Percentiles rank a stretch among this genome's conserved stretches.
These are phyloP conservation scores for Nephrotoma flavescens DNA, from an alignment of 2,888 invertebrate genomes.

Conservation along the genomic window DNA sequence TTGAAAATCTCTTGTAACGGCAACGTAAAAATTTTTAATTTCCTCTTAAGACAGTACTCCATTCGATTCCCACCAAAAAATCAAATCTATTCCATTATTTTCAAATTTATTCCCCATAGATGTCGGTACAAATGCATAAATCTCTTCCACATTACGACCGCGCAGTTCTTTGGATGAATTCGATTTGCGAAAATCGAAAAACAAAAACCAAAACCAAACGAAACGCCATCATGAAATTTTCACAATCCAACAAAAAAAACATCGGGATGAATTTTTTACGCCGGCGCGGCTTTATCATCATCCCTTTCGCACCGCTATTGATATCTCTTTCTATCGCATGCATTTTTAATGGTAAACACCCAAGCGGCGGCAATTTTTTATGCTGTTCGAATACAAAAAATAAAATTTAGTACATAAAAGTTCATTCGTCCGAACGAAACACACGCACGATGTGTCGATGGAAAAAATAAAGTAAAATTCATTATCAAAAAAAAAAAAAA, in stretches of 20 bases:
- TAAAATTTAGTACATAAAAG: not conserved
- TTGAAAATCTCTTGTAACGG: no score
- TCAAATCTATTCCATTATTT: not conserved
- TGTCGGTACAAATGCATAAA: not conserved
- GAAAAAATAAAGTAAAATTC: not conserved
- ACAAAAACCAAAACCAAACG: not conserved
- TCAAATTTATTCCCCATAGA: not conserved
- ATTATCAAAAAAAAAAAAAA: not conserved
- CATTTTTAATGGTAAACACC: not conserved
- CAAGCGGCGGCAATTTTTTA: conserved; percentile 1
- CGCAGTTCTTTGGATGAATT: not conserved
- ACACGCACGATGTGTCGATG: not conserved
- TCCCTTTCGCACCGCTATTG: not conserved
- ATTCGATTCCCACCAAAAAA: no score
- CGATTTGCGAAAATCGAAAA: not conserved
- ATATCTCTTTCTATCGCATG: not conserved
- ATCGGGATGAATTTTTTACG: not conserved
- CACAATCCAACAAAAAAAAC: not conserved
- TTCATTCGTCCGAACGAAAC: not conserved
- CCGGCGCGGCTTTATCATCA: not conserved
- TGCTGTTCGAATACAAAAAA: not conserved
- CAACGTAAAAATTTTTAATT: no score
- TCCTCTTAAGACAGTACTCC: no score
- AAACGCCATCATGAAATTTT: not conserved
- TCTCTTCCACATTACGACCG: not conserved